These are phyloP conservation scores for Agelastica alni DNA, from an alignment of 2,888 invertebrate genomes.

Conservation along the genomic window DNA sequence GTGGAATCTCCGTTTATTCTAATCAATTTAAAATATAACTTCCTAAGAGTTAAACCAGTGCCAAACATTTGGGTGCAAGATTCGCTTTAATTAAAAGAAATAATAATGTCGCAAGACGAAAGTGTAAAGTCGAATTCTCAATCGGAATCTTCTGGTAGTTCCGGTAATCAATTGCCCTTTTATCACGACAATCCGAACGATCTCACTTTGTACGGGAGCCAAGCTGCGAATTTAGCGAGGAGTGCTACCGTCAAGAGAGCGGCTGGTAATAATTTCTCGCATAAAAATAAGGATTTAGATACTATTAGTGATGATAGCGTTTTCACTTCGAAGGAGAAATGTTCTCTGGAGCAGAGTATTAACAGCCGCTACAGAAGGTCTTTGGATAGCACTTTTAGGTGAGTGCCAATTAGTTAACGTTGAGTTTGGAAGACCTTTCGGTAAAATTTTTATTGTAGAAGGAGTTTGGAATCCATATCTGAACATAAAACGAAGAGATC, in stretches of 20 bases:
- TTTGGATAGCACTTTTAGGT: constrained; percentile 38
- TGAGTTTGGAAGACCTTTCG: no score
- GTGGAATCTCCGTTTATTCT: constrained; percentile 6
- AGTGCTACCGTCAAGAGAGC: constrained; percentile 53
- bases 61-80: neutral
- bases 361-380: constrained; percentile 33
- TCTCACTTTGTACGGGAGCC: constrained; percentile 47
- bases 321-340: constrained; percentile 15
- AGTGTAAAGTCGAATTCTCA: constrained; percentile 41
- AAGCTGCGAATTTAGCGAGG: constrained; percentile 46
- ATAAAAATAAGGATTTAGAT: constrained; percentile 32
- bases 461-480: constrained; percentile 55
- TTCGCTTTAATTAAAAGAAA: neutral
- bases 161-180: constrained; percentile 46
- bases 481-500: constrained; percentile 53
- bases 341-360: constrained; percentile 30
- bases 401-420: no score
- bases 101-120: constrained; percentile 20
- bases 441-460: constrained; percentile 42
- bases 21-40: constrained; percentile 12
- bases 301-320: constrained; percentile 20
- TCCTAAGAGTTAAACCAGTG: neutral
- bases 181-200: constrained; percentile 42
- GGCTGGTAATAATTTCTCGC: constrained; percentile 38
- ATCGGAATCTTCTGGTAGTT: constrained; percentile 49